Percentiles rank a stretch among this genome's conserved stretches.
Evolutionary conservation across 2,888 invertebrate genomes (phyloP).

Genomic region (Caenorhabditis sulstoni): DNA sequence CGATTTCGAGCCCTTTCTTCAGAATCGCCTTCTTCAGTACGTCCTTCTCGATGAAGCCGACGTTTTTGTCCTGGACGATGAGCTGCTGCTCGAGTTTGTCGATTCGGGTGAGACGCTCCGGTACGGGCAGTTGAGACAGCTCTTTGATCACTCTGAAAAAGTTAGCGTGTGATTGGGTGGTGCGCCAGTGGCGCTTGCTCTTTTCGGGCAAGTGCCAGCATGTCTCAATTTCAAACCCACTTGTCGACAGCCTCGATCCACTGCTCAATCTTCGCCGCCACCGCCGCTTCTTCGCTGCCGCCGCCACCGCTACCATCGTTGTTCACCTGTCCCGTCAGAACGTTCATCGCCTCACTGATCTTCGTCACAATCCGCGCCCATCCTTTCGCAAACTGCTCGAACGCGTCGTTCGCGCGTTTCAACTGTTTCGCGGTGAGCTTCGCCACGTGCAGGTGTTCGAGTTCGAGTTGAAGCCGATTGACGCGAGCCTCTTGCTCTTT

Average conservation of each 20-base stretch:
- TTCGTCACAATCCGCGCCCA: conserved; percentile 76
- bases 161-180: too few relatives aligned
- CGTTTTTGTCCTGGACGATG: conserved; percentile 64
- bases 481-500: conserved; percentile 74
- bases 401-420: conserved; percentile 76
- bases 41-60: conserved; percentile 66
- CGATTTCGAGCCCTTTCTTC: conserved; percentile 71
- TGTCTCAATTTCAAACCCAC: too few relatives aligned
- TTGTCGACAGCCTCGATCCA: conserved; percentile 69
- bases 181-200: too few relatives aligned
- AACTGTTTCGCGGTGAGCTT: conserved; percentile 71
- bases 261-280: conserved; percentile 68
- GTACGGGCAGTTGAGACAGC: conserved; percentile 58
- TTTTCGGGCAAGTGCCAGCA: too few relatives aligned
- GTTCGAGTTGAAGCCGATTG: conserved; percentile 68
- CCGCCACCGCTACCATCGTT: conserved; percentile 63
- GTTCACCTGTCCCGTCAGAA: conserved; percentile 68
- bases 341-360: conserved; percentile 76
- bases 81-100: conserved; percentile 72
- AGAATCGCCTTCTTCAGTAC: conserved; percentile 67
- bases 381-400: conserved; percentile 76
- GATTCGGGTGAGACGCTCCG: conserved; percentile 61
- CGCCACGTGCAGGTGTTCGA: conserved; percentile 73
- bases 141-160: conserved; percentile 68
- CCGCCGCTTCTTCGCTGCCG: conserved; percentile 70